Evolutionary conservation across 1,140 invertebrate genomes (phyloP), one percentile per base, ranked within the genome.

Genomic region (Samia ricini): DNA sequence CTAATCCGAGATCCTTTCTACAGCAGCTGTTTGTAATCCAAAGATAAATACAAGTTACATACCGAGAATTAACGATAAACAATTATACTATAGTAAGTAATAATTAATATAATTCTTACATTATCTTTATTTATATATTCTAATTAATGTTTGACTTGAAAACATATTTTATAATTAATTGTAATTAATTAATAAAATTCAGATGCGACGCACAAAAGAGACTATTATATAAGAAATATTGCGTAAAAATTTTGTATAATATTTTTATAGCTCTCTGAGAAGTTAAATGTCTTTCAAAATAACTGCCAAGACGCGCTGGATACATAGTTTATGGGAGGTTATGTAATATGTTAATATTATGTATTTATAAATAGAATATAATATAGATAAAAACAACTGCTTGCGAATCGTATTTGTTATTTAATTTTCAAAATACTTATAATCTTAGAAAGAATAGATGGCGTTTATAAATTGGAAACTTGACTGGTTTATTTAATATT

Each of bases 201-300:
- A 42, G 33, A 42, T 42, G 33, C n/a, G 26, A 10, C 10, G n/a
- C 12, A 42, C 33, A 42, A 42, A 42, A 42, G 4, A 42, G 33
- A 42, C 4, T 5, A 36, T 42, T 42, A 42, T 42, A 42, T 42
- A 42, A 42, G 33, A 42, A 15, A 42, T 42, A 15, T 42, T 42
- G 33, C 33, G 33, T 42, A 42, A 42, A n/a, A n/a, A 42, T 15
- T 42, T 10, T 15, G 1, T 42, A 42, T 42, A 42, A 42, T 42
- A 22, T 23, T 55, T 55, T 55, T 55, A 55, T 23, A 55, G 15
- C 20, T 12, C 22, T 55, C 6, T 55, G 22, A 55, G 50, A 21
- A 23, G 22, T 1, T 19, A 23, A 23, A 20, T 52, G 19, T 15
- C 33, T 42, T 42, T 55, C 21, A 24, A 55, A 24, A 55, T 55